Evolutionary conservation across 2,888 invertebrate species (phyloP).

Genomic region (Cataglyphis livida): DNA sequence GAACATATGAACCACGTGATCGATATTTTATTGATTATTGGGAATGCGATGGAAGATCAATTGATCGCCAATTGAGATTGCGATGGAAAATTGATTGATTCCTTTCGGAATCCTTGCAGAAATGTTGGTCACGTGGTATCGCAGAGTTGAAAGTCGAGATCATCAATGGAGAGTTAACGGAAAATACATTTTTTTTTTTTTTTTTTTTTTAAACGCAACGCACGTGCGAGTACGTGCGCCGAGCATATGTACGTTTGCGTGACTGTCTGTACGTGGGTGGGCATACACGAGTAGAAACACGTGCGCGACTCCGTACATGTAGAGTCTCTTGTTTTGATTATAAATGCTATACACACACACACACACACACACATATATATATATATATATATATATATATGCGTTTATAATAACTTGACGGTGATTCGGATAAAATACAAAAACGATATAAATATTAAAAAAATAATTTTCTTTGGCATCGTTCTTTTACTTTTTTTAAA

Average conservation of each 20-base stretch:
- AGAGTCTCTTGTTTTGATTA: conserved; percentile 39
- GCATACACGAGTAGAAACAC: neutral
- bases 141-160: neutral
- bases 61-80: neutral
- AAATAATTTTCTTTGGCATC: neutral
- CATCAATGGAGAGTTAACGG: neutral
- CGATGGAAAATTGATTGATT: neutral
- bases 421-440: neutral
- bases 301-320: conserved; percentile 12
- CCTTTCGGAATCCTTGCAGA: neutral
- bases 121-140: neutral
- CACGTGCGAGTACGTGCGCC: neutral
- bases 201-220: neutral
- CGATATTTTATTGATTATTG: neutral
- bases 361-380: neutral
- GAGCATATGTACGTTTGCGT: neutral
- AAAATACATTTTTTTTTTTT: neutral
- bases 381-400: too few species aligned
- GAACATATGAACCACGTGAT: neutral
- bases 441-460: conserved; percentile 1
- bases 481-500: neutral
- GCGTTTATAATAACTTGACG: neutral
- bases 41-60: neutral
- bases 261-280: too few species aligned
- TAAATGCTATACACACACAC: neutral